Evolutionary conservation across 2,113 vertebrate genomes (phyloP).

Genomic region (Naja naja): DNA sequence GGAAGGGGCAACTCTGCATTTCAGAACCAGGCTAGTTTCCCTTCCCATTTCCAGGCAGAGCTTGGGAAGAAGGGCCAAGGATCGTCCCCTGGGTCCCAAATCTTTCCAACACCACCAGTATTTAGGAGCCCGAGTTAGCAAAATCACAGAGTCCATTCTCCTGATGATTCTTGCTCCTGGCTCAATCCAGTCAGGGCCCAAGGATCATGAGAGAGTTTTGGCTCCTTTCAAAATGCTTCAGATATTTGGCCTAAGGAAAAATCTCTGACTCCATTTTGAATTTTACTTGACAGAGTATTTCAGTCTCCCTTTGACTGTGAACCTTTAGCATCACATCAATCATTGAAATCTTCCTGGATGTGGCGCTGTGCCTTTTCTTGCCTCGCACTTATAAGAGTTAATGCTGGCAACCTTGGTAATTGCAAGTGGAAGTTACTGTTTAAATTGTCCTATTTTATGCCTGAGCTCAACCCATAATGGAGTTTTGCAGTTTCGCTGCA

Average conservation of each 20-base stretch:
- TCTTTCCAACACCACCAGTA: not conserved
- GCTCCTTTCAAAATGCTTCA: not conserved
- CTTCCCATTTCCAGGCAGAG: not conserved
- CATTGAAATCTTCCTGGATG: not conserved
- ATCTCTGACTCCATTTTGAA: not conserved
- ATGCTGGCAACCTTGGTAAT: not conserved
- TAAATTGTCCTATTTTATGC: not conserved
- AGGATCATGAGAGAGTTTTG: not conserved
- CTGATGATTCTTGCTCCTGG: no score
- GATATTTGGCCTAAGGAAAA: not conserved
- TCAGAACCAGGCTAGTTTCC: not conserved
- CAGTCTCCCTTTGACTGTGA: not conserved
- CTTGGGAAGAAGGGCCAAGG: not conserved
- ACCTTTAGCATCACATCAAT: not conserved
- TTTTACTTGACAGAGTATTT: not conserved
- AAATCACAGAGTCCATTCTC: not conserved
- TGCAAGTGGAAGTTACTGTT: not conserved
- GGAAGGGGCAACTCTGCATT: not conserved
- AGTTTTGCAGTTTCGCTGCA: not conserved
- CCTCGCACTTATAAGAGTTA: not conserved
- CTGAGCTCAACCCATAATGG: not conserved
- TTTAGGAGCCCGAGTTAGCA: not conserved
- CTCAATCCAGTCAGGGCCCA: not conserved
- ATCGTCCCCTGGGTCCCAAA: not conserved
- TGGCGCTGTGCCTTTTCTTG: not conserved